Base-by-base conservation (phyloP, 2,888 invertebrate genomes). In the Timema podura region DNA sequence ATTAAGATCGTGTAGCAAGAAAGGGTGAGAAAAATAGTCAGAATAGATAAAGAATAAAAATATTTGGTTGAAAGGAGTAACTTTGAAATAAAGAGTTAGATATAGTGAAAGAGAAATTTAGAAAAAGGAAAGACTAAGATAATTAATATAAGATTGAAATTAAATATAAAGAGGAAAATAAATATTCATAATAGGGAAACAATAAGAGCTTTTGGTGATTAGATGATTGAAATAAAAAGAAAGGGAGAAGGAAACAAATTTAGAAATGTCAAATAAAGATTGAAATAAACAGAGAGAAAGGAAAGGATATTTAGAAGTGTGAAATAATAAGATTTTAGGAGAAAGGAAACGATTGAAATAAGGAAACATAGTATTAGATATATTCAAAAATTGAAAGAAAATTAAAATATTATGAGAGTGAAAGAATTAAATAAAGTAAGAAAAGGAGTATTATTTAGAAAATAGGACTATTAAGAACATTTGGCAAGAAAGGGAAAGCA, bases 311-410 rank as follows among this genome's bases (percentile, higher is more conserved):
- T 51, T 11, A 13, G n/a, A 51, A n/a, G 51, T 51, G 11, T 51
- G 11, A 51, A n/a, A 13, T 51, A 13, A 51, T 51, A n/a, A n/a
- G 51, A 51, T 11, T 51, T 30, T 1, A 51, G n/a, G 51, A 51
- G 64, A 51, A 68, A 69, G 64, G 57, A 66, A 49, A 13, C 44
- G 9, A 51, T 15, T 68, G 49, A 48, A 68, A 11, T 67, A 48
- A 48, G 30, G 30, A 13, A 44, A 70, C 8, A 51, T 16, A 67
- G 48, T 64, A 46, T 15, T 15, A 71, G 48, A 54, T 30, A 30
- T 45, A 57, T 30, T 44, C 45, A 46, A 6, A 15, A 49, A 67
- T 30, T 47, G 6, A 61, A 51, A 45, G 48, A 16, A 59, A 72
- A 59, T 61, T 51, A 13, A 45, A 45, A 15, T 48, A 10, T 16